Evolutionary conservation across 2,797 vertebrate genomes (phyloP).

Genomic region (Liparis tanakae): DNA sequence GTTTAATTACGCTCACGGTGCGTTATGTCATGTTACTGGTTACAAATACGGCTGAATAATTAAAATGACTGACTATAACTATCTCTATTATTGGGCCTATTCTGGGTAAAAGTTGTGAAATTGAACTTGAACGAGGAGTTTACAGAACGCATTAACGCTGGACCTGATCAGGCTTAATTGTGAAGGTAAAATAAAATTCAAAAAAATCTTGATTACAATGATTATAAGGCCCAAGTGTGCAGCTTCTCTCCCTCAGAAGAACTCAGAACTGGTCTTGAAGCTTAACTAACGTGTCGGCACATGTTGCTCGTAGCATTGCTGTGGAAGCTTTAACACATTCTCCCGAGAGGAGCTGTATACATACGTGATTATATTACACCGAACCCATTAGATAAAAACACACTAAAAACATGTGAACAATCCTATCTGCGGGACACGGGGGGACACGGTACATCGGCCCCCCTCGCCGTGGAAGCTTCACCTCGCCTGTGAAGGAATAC

Average conservation of each 20-base stretch:
- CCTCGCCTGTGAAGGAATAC: not conserved
- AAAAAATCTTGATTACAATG: not conserved
- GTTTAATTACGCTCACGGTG: not conserved
- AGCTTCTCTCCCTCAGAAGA: not conserved
- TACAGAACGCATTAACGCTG: not conserved
- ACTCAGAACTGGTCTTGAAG: not conserved
- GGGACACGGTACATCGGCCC: not conserved
- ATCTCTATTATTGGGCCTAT: not conserved
- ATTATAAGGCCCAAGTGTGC: not conserved
- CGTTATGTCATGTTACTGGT: not conserved
- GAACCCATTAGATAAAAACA: not conserved
- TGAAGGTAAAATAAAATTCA: not conserved
- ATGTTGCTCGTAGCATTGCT: constrained; percentile 11
- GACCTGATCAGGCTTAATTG: not conserved
- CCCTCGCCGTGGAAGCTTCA: not conserved
- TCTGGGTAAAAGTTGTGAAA: not conserved
- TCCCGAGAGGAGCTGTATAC: not conserved
- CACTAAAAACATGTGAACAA: not conserved
- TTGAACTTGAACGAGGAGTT: not conserved
- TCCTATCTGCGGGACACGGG: not conserved
- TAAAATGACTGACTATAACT: not conserved
- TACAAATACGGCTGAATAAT: not conserved
- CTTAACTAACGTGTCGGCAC: constrained; percentile 1
- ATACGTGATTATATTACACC: not conserved
- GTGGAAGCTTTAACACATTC: not conserved